Conservation (phyloP, 2,113 vertebrate genomes). For the Cygnus atratus region DNA sequence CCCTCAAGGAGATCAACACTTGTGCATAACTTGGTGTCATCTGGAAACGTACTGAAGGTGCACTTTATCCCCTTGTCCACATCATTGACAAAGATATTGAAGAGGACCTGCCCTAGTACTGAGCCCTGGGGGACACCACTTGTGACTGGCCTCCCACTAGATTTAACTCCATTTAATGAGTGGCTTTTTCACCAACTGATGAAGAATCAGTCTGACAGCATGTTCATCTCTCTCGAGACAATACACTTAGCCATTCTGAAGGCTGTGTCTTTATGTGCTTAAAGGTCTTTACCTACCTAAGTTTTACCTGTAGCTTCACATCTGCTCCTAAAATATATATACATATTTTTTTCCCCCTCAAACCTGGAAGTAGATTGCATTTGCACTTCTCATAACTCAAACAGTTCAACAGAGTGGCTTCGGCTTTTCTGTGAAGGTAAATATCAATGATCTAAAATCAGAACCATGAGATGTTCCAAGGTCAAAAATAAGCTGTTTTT, state of each 20-base stretch:
- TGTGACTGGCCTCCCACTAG: neutral
- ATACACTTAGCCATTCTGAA: neutral
- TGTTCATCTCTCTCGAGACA: neutral
- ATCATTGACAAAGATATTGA: neutral
- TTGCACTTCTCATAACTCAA: neutral
- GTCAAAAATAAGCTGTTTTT: neutral
- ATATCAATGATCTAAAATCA: neutral
- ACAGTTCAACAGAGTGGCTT: neutral
- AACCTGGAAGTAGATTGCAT: neutral
- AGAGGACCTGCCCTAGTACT: too few species aligned
- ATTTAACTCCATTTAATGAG: too few species aligned
- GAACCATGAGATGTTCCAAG: fast-evolving
- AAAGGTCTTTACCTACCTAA: neutral
- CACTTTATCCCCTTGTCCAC: neutral
- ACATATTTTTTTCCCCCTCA: neutral
- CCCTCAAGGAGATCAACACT: neutral
- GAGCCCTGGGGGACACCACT: neutral
- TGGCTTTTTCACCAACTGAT: neutral
- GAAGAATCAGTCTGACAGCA: neutral
- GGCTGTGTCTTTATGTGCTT: neutral
- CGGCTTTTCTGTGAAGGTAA: neutral
- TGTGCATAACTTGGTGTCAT: fast-evolving
- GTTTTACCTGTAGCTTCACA: neutral
- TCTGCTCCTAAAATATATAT: neutral
- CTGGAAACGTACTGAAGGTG: neutral